A percentile compares a stretch with the other conserved stretches of the same genome.
These are phyloP conservation scores for Cyrtonyx montezumae DNA, from an alignment of 2,113 vertebrate species.

Conservation along the genomic window DNA sequence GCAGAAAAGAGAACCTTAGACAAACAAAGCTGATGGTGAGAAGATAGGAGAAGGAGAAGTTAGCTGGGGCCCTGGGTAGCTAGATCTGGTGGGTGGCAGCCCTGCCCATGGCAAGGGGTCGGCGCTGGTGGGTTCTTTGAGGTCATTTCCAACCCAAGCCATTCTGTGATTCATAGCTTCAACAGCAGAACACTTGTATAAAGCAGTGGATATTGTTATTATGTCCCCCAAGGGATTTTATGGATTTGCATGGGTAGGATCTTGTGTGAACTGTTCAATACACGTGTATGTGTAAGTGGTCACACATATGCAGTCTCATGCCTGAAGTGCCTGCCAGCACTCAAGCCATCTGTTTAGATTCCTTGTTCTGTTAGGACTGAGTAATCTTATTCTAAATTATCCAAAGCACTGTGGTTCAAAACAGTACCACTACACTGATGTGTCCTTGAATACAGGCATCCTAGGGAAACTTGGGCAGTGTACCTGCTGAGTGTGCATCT, in stretches of 20 bases:
- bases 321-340: neutral
- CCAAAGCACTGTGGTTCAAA: neutral
- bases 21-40: neutral
- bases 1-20: neutral
- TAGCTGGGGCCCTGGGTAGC: too few relatives aligned
- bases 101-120: too few relatives aligned
- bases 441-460: neutral
- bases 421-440: neutral
- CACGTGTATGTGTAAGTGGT: rapidly evolving
- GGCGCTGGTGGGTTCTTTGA: too few relatives aligned
- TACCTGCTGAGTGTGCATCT: neutral
- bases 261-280: neutral
- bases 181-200: neutral
- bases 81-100: too few relatives aligned
- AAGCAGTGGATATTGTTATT: too few relatives aligned
- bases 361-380: neutral
- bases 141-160: too few relatives aligned
- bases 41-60: too few relatives aligned
- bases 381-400: neutral
- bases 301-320: neutral
- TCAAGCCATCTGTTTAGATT: neutral
- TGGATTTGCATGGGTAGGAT: neutral
- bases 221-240: neutral
- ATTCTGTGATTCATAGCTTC: neutral
- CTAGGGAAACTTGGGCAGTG: neutral